Base-by-base conservation (phyloP, 2,888 invertebrate species). In the Ormyrus labotus region DNA sequence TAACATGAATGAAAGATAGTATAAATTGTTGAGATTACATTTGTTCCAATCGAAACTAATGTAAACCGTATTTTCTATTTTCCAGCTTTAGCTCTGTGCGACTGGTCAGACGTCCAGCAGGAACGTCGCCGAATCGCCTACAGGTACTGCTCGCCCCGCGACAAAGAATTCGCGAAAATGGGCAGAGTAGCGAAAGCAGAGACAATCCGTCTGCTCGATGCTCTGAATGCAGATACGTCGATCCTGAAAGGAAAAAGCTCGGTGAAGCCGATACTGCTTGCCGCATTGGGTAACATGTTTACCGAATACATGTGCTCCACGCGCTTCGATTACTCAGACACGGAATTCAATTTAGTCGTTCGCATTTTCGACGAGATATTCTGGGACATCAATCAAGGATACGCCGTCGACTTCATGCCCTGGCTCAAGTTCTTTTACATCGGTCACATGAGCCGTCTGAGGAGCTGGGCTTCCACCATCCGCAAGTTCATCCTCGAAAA, bases 341-440 rank as follows among this genome's bases (percentile, higher is more conserved):
- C 86, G 0, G 94, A 94, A 19, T 97, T 96, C 91, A 91, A 92
- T 68, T 92, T 92, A 78, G 92, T 95, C 6, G 95, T 96, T 0
- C 92, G 94, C 47, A 93, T 92, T 78, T 97, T 97, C 88, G 97
- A 97, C 86, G 95, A 96, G 85, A 96, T 97, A 71, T 97, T 97
- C 91, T 96, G 96, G 95, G 97, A 97, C 88, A 96, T 97, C 83
- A 97, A 97, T 89, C 96, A 96, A 86, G 96, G 96, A 0, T 96
- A 96, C 88, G 95, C 96, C 0, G 93, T 97, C 0, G 97, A 97
- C 86, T 97, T 97, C 86, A 87, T 97, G 45, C 97, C 97, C 0
- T 96, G 96, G 95, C 89, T 97, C 0, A 91, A 93, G 0, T 96
- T 96, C 0, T 93, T 96, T 81, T 96, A 96, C 89, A 91, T 91